A percentile compares a stretch with the other conserved stretches of the same genome.
Evolutionary conservation across 2,888 invertebrate species (phyloP).

Genomic region (Tipula confusa): DNA sequence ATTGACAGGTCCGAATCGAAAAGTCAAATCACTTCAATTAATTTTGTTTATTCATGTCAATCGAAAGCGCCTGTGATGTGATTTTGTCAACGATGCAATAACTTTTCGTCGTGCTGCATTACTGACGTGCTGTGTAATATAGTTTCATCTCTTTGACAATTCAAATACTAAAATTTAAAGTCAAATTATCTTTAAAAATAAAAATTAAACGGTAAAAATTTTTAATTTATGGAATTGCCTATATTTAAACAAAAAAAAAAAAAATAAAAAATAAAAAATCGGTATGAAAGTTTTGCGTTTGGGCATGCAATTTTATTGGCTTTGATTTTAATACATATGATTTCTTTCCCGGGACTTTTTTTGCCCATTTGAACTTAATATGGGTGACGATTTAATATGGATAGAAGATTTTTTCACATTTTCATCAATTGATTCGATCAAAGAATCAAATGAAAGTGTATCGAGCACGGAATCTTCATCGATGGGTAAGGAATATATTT

Average conservation of each 20-base stretch:
- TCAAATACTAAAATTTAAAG: too few relatives aligned
- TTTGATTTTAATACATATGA: background rate
- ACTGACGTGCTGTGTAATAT: too few relatives aligned
- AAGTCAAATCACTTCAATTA: too few relatives aligned
- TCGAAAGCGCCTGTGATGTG: too few relatives aligned
- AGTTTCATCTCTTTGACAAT: too few relatives aligned
- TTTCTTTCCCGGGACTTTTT: background rate
- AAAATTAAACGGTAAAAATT: too few relatives aligned
- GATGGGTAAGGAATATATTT: constrained; percentile 33
- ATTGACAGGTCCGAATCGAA: too few relatives aligned
- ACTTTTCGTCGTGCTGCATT: too few relatives aligned
- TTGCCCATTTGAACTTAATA: background rate
- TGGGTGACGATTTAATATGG: background rate
- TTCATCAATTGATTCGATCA: constrained; percentile 26
- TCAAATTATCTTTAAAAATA: too few relatives aligned
- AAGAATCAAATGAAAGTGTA: constrained; percentile 31
- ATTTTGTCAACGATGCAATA: too few relatives aligned
- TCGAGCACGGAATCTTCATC: constrained; percentile 34
- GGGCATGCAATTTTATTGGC: background rate
- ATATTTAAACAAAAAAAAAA: background rate
- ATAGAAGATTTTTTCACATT: background rate
- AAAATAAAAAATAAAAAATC: too few relatives aligned
- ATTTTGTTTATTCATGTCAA: too few relatives aligned
- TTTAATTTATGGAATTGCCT: background rate
- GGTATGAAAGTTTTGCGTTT: background rate